phyloP scores from a whole-genome alignment of 53 echinoderm and acorn worm genomes.

The Arbacia lixula region DNA sequence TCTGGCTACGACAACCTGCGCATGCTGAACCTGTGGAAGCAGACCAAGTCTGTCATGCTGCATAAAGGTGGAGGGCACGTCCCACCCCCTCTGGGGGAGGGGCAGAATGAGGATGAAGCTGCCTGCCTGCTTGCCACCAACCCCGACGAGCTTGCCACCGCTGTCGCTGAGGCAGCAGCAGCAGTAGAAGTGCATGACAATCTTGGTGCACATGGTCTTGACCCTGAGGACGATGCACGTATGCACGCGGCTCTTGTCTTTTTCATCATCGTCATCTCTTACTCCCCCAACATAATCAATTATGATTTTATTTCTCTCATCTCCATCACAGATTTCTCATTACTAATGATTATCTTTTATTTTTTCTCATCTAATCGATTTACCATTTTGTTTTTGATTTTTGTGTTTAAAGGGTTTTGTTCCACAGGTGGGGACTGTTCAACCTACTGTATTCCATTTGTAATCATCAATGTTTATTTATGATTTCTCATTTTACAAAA shows the following conservation, averaged over 20 bases:
- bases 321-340: slow-evolving; percentile 16
- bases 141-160: no score
- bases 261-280: no score
- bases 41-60: slow-evolving; percentile 51
- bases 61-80: slow-evolving; percentile 49
- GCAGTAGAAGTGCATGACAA: slow-evolving; percentile 45
- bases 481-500: no score
- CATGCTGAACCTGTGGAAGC: slow-evolving; percentile 58
- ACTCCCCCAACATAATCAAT: neutral
- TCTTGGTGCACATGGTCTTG: slow-evolving; percentile 40
- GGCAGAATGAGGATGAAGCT: no score
- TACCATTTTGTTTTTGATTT: no score
- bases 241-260: slow-evolving; percentile 29
- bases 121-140: no score
- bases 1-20: slow-evolving; percentile 96
- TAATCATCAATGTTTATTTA: no score
- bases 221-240: slow-evolving; percentile 33
- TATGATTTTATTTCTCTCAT: neutral
- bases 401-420: no score
- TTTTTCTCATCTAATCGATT: slow-evolving; percentile 1
- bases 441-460: no score
- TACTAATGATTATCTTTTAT: neutral
- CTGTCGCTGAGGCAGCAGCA: slow-evolving; percentile 61
- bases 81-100: no score
- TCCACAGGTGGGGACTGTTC: no score